Evolutionary conservation across 2,113 vertebrate species (phyloP), one percentile per base, ranked within the genome.

Genomic region (Cochlearius cochlearius): DNA sequence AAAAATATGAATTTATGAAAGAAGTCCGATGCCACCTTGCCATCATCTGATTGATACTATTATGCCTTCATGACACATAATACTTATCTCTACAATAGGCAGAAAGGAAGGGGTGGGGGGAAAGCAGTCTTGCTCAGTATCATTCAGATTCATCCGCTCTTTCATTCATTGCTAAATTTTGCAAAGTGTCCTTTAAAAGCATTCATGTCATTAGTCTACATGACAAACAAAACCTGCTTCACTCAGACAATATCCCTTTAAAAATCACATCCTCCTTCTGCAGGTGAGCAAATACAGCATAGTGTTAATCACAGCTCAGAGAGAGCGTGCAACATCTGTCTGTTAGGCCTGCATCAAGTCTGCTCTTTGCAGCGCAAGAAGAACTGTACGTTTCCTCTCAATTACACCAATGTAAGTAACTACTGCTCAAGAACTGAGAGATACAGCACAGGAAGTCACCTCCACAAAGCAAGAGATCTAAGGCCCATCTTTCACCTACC

Each of bases 1-100:
- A 96, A 75, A 97, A 97, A 55, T 41, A 91, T 0, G 32, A 53
- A n/a, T 94, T 43, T 38, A 63, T 59, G 25, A 91, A 71, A 93
- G 63, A 30, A 90, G 39, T 18, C 53, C 15, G 4, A 84, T 12
- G 34, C 95, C 17, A 69, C 11, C 79, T 52, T 23, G 41, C 34
- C 55, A 73, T 59, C 58, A 90, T 29, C 59, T 92, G 30, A 62
- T 87, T 4, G 12, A 80, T 7, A 39, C 16, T 74, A 47, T 15
- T 66, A 59, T 5, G 29, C 9, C 49, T 64, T 86, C 39, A 15
- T 4, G 23, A 68, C 16, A 47, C 16, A 8, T 7, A 55, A 13
- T 13, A 32, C 21, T 84, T 59, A 67, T 71, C 22, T 34, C 47
- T 62, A 12, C 27, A 21, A 59, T 0, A 59, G 7, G 34, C 26